Conservation (phyloP, 2,113 vertebrate genomes). For the Toxotes chatareus region DNA sequence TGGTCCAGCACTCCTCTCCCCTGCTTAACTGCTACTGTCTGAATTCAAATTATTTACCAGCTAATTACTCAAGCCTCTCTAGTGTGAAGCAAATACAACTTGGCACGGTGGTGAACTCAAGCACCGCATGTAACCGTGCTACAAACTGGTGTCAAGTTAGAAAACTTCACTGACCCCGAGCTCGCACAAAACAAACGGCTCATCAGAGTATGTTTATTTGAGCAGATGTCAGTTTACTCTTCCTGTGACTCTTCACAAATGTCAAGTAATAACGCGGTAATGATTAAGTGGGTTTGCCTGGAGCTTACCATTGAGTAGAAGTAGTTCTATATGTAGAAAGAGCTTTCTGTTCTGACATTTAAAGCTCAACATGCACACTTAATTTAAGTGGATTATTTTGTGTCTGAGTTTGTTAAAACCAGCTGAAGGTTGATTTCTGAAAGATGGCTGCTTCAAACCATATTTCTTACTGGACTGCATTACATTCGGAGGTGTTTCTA, state of each 20-base stretch:
- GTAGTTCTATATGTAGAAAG: slow-evolving; percentile 38
- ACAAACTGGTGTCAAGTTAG: not conserved
- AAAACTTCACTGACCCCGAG: slow-evolving; percentile 30
- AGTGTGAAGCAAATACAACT: slow-evolving; percentile 8
- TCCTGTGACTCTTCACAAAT: slow-evolving; percentile 45
- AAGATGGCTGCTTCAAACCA: not conserved
- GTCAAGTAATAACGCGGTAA: slow-evolving; percentile 63
- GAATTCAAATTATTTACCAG: slow-evolving; percentile 50
- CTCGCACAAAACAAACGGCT: slow-evolving; percentile 31
- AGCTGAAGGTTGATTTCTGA: not conserved
- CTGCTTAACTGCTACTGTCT: slow-evolving; percentile 29
- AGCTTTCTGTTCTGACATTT: slow-evolving; percentile 52
- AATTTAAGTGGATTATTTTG: slow-evolving; percentile 5
- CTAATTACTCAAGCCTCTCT: slow-evolving; percentile 35
- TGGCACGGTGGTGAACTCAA: slow-evolving; percentile 34
- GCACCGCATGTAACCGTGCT: not conserved
- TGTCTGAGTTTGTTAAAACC: not conserved
- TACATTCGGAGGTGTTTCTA: too few relatives aligned
- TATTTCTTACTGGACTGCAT: too few relatives aligned
- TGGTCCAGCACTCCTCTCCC: not conserved
- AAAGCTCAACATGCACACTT: not conserved
- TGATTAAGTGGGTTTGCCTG: slow-evolving; percentile 44
- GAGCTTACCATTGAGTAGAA: slow-evolving; percentile 30
- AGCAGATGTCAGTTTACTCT: slow-evolving; percentile 41
- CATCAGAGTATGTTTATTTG: slow-evolving; percentile 21